Evolutionary conservation across 2,888 invertebrate genomes (phyloP).

Genomic region (Pimpla rufipes): DNA sequence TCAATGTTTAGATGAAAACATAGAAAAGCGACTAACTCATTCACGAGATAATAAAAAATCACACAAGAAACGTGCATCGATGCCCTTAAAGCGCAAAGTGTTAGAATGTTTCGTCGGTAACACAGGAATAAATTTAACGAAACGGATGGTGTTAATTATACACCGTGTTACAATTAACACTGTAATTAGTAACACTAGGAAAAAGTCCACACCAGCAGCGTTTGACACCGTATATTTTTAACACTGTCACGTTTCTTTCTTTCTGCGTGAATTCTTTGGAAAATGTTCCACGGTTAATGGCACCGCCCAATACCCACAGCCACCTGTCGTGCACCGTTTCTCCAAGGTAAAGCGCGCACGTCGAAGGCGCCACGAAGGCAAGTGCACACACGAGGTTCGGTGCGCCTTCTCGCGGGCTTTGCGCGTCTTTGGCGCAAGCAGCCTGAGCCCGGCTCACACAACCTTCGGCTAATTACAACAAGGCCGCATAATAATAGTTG

Average conservation of each 20-base stretch:
- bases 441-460: constrained; percentile 55
- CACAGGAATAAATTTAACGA: too few relatives aligned
- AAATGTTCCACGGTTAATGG: background rate
- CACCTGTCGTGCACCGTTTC: constrained; percentile 12
- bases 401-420: constrained; percentile 37
- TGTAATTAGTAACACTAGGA: too few relatives aligned
- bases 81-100: too few relatives aligned
- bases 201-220: too few relatives aligned
- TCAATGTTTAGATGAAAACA: too few relatives aligned
- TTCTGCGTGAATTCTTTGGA: background rate
- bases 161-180: too few relatives aligned
- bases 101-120: too few relatives aligned
- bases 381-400: constrained; percentile 26
- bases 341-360: constrained; percentile 34
- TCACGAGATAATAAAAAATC: too few relatives aligned
- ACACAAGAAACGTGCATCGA: too few relatives aligned
- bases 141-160: too few relatives aligned
- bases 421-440: constrained; percentile 59
- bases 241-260: background rate
- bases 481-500: constrained; percentile 75
- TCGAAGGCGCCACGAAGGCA: constrained; percentile 11
- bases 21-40: too few relatives aligned
- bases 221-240: too few relatives aligned
- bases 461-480: constrained; percentile 80
- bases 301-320: constrained; percentile 8